Evolutionary conservation across 2,113 vertebrate genomes (phyloP), one percentile per base, ranked within the genome.

Genomic region (Ophiodon elongatus): DNA sequence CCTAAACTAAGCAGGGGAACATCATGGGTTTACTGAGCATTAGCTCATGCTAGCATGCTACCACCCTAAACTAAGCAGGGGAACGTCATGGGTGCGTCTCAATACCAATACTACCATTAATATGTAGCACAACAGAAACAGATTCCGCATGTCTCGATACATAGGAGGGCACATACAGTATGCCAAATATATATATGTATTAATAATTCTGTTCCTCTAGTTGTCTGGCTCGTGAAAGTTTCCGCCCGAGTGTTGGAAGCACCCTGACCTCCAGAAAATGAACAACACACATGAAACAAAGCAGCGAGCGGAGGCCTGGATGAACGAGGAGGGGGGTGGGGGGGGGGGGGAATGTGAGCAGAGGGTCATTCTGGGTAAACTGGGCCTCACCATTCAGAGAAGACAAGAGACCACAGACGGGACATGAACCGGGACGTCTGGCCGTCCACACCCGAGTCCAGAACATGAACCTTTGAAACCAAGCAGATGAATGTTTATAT

Each of bases 331-430:
- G 33, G 14, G 37, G 27, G 70, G 31, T n/a, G 15, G 25, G 56
- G 25, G 47, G 10, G 5, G 23, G 56, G 56, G 13, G 13, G 17
- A 60, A 60, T 63, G 60, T 63, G 60, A 63, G 33, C 8, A 63
- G 66, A 4, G 77, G 67, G 76, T 76, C 60, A 80, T 21, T 35
- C 62, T 63, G 76, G 76, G 80, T 83, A 60, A 72, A 63, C 52
- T 62, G 85, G 76, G 76, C 81, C 77, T 77, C 81, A 56, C 70
- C 62, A 73, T 83, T 86, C 65, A 86, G 37, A 65, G 63, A 23
- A 68, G 80, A 84, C 81, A 87, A 76, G 37, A 65, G 31, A 54
- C 14, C 64, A 47, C 33, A 76, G 67, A 63, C 10, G 1, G 80
- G 66, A 76, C 68, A 47, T 47, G 80, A 75, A 75, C 80, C 3